Evolutionary conservation across 2,888 invertebrate genomes (phyloP), one percentile per base, ranked within the genome.

Genomic region (Carcina quercana): DNA sequence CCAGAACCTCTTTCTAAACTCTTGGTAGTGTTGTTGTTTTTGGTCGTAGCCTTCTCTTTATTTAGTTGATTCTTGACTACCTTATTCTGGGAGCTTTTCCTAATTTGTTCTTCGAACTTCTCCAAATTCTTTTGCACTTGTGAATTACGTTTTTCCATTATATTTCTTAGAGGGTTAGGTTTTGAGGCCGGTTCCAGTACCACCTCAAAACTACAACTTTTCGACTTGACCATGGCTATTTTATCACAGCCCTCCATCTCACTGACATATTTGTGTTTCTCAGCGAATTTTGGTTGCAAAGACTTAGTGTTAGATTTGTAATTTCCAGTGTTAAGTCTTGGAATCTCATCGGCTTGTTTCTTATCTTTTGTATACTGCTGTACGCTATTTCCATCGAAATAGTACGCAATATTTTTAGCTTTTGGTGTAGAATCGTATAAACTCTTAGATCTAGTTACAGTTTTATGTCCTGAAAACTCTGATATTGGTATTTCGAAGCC

Each of bases 21-120:
- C 30, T 85, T 85, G 4, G 80, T 80, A 5, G 65, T 57, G 37
- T 78, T 76, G 37, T 69, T 75, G 37, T 72, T 75, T 11, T 60
- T 53, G 27, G 64, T 63, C 36, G 70, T 75, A 0, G 64, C 65
- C 43, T 86, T 85, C 12, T 86, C 85, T 49, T 80, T 84, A 34
- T 82, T 84, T 1, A 62, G 41, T 13, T 79, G 75, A 49, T 78
- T 80, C 40, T 83, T 85, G 38, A 43, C 68, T 0, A 62, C 53
- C 47, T 85, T 85, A 1, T 49, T 70, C 47, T 83, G 80, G 1
- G 74, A 44, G 35, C 66, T 75, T 37, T 75, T 85, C 10, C 72
- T 57, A 25, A 76, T 87, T 71, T 73, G 85, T 25, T 84, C 85
- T 50, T 87, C 87, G 36, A 88, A 88, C 50, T 88, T 88, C 31